Evolutionary conservation across 2,113 vertebrate species (phyloP).

Genomic region (Tachysurus fulvidraco): DNA sequence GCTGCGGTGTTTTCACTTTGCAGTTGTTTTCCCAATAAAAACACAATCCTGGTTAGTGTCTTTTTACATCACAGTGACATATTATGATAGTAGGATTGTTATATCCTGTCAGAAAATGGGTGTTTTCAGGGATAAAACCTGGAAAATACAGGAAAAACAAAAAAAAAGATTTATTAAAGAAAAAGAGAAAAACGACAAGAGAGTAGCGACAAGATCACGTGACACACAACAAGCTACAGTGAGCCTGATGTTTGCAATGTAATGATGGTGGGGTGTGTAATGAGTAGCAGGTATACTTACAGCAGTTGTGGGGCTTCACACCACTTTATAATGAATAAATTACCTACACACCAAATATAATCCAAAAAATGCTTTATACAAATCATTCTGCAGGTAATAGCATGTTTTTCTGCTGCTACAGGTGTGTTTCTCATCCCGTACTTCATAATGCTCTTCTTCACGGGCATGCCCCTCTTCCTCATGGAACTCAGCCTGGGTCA

Average conservation of each 20-base stretch:
- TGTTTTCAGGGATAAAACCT: no score
- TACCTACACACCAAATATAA: background rate
- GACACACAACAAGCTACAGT: background rate
- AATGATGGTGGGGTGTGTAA: background rate
- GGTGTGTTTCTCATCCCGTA: constrained; percentile 84
- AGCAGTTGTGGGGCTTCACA: background rate
- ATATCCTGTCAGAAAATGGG: no score
- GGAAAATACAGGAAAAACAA: no score
- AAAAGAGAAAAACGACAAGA: no score
- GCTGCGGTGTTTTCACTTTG: no score
- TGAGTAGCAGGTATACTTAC: background rate
- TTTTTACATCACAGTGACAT: no score
- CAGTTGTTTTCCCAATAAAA: no score
- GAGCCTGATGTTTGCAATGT: background rate
- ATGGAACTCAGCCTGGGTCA: constrained; percentile 86
- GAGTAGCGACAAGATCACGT: no score
- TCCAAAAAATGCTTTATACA: background rate
- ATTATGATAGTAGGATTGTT: no score
- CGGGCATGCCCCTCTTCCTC: constrained; percentile 80
- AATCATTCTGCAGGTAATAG: background rate
- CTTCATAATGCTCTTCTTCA: constrained; percentile 80
- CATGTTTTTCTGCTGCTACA: constrained; percentile 51
- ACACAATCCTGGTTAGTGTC: no score
- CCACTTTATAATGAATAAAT: background rate
- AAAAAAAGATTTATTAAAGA: no score